phyloP scores from a whole-genome alignment of 2,888 invertebrate species.

The Epirrhoe tristata region DNA sequence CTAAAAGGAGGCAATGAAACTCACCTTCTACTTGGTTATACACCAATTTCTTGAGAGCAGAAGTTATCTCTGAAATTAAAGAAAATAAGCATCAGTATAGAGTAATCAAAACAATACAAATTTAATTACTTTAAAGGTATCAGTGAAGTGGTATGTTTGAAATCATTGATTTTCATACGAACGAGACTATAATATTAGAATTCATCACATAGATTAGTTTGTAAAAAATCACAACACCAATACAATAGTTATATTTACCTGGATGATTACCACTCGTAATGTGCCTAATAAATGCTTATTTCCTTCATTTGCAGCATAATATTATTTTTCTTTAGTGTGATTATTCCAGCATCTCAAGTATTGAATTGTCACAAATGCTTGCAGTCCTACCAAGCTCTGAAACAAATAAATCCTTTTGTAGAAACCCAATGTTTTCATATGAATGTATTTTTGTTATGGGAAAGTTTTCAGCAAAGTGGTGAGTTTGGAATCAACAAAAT shows the following conservation, averaged over 20 bases:
- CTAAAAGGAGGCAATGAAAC: background rate
- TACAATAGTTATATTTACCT: background rate
- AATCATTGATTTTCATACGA: constrained; percentile 75
- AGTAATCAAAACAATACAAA: background rate
- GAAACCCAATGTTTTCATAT: background rate
- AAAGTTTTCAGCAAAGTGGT: constrained; percentile 31
- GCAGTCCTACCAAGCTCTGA: background rate
- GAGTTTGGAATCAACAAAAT: constrained; percentile 30
- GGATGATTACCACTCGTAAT: background rate
- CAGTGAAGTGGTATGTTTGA: constrained; percentile 48
- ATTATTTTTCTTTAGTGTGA: background rate
- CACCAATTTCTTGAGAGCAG: background rate
- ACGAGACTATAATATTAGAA: constrained; percentile 68
- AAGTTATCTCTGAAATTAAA: constrained; percentile 8
- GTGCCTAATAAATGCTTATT: background rate
- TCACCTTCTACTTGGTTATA: background rate
- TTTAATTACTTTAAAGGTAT: background rate
- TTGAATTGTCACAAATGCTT: too few relatives aligned
- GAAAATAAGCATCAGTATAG: background rate
- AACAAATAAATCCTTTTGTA: background rate
- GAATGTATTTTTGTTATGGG: background rate
- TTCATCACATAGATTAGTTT: constrained; percentile 59
- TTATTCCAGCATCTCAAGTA: too few relatives aligned
- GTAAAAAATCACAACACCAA: background rate
- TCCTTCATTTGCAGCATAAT: background rate